phyloP scores from a whole-genome alignment of 2,113 vertebrate species.

The Lonchura striata region DNA sequence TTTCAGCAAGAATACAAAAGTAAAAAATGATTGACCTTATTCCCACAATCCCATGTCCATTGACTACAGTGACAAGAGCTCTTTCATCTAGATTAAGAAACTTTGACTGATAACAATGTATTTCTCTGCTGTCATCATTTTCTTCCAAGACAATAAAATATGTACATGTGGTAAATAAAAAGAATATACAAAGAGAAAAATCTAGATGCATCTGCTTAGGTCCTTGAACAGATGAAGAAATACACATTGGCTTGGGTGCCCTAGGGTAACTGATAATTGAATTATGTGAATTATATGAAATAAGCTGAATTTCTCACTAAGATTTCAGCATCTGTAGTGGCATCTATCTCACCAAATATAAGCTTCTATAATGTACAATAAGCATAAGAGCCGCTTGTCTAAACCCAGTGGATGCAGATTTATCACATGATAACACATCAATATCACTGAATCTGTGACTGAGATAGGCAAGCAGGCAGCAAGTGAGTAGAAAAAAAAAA shows the following conservation, averaged over 20 bases:
- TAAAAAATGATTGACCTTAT: conserved; percentile 31
- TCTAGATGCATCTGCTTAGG: neutral
- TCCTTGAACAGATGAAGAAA: conserved; percentile 1
- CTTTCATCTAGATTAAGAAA: conserved; percentile 40
- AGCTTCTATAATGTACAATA: neutral
- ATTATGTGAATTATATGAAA: neutral
- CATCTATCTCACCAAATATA: neutral
- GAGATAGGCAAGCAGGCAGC: neutral
- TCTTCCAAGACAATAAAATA: conserved; percentile 24
- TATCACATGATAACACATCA: neutral
- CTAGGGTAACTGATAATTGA: neutral
- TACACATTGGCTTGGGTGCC: neutral
- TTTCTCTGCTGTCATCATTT: conserved; percentile 25
- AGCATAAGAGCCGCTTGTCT: neutral
- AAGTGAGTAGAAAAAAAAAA: neutral
- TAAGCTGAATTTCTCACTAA: neutral
- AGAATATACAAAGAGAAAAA: neutral
- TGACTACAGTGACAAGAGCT: neutral
- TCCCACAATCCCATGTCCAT: neutral
- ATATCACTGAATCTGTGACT: neutral
- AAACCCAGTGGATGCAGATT: neutral
- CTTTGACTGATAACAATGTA: conserved; percentile 21
- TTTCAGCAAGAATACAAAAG: conserved; percentile 48
- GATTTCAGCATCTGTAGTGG: neutral
- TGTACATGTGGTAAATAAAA: conserved; percentile 21